Conservation (phyloP, 2,888 invertebrate genomes). For the Rhagonycha fulva region DNA sequence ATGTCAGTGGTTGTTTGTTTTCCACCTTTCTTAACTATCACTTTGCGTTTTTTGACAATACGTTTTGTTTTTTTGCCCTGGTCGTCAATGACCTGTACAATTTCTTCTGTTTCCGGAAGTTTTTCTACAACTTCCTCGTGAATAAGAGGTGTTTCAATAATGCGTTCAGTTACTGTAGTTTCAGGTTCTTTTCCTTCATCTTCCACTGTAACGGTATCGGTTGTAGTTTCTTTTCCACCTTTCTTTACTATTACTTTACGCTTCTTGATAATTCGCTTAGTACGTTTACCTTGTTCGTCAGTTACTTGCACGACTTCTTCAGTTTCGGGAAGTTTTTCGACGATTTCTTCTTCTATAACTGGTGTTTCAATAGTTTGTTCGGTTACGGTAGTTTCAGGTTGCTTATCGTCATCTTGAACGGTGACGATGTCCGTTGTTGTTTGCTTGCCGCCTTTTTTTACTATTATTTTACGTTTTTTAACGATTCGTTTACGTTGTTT, state of each 20-base stretch:
- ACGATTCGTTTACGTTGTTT: conserved; percentile 37
- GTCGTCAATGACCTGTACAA: conserved; percentile 45
- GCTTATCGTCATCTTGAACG: conserved; percentile 42
- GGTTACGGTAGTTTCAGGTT: conserved; percentile 41
- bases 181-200: conserved; percentile 53
- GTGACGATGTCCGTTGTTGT: conserved; percentile 36
- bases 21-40: conserved; percentile 39
- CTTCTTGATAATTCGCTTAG: conserved; percentile 47
- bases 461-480: conserved; percentile 38
- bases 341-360: conserved; percentile 37
- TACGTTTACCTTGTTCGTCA: conserved; percentile 34
- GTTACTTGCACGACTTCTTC: conserved; percentile 27
- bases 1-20: conserved; percentile 44
- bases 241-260: conserved; percentile 37
- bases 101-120: conserved; percentile 39
- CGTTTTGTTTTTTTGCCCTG: conserved; percentile 39
- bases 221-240: conserved; percentile 45
- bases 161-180: conserved; percentile 38
- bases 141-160: conserved; percentile 35
- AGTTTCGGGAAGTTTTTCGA: conserved; percentile 40
- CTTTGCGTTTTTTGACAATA: conserved; percentile 35
- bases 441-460: conserved; percentile 33
- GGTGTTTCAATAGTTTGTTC: conserved; percentile 21
- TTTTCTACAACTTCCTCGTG: conserved; percentile 13
- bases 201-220: conserved; percentile 55